Evolutionary conservation across 2,113 vertebrate genomes (phyloP).

Genomic region (Archocentrus centrarchus): DNA sequence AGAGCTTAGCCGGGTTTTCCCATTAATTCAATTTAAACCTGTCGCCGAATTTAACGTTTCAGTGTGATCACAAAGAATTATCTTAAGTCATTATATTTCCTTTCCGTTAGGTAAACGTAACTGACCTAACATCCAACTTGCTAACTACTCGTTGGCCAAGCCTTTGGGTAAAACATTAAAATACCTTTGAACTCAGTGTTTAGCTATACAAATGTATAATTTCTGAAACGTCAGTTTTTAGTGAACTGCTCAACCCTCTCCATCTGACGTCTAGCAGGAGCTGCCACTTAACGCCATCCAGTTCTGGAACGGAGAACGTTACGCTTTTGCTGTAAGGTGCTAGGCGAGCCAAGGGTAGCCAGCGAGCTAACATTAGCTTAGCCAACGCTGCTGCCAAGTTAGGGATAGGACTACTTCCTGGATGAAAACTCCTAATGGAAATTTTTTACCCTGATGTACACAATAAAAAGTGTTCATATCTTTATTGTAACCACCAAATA

Average conservation of each 20-base stretch:
- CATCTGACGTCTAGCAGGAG: background rate
- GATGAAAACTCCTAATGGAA: conserved; percentile 7
- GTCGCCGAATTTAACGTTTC: background rate
- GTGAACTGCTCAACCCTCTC: background rate
- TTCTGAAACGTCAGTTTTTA: background rate
- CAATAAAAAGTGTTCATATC: rapidly evolving
- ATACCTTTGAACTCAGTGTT: background rate
- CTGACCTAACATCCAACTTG: conserved; percentile 25
- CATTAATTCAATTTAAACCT: background rate
- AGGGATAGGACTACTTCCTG: conserved; percentile 76
- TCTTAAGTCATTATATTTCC: background rate
- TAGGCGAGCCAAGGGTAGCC: conserved; percentile 41
- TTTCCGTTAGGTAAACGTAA: background rate
- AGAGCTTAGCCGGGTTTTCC: background rate
- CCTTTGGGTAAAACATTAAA: conserved; percentile 36
- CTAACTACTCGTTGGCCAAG: conserved; percentile 66
- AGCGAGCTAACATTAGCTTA: conserved; percentile 67
- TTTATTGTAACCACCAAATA: rapidly evolving
- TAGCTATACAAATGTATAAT: background rate
- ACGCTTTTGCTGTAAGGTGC: background rate
- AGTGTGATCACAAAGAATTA: background rate
- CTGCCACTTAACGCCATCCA: background rate
- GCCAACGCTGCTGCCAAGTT: conserved; percentile 67
- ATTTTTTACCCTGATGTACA: background rate
- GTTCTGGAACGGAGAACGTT: background rate